These are phyloP conservation scores for Harpegnathos saltator DNA, from an alignment of 1,140 invertebrate genomes.

Conservation along the genomic window DNA sequence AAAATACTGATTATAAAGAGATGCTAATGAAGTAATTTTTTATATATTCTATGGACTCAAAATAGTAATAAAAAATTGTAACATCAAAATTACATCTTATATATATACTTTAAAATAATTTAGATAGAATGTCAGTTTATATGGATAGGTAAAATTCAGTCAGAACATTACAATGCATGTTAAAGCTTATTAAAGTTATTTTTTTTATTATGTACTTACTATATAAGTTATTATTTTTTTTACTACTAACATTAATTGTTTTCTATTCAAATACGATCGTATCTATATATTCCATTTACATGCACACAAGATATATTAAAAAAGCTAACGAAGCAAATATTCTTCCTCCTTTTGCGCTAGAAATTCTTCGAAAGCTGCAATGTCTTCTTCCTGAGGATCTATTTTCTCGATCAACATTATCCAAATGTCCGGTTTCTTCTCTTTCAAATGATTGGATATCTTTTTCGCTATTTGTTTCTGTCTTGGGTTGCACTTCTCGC, in stretches of 20 bases:
- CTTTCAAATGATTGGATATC: slow-evolving; percentile 78
- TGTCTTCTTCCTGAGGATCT: slow-evolving; percentile 77
- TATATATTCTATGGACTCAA: neutral
- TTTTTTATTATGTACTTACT: too few relatives aligned
- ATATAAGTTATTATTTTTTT: too few relatives aligned
- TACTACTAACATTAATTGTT: too few relatives aligned
- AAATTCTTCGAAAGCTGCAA: slow-evolving; percentile 44
- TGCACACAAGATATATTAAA: too few relatives aligned
- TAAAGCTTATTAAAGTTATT: too few relatives aligned
- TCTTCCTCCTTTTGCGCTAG: neutral
- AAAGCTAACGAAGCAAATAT: neutral
- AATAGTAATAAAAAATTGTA: slow-evolving; percentile 45
- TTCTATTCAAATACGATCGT: too few relatives aligned
- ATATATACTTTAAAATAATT: neutral
- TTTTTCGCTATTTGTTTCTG: slow-evolving; percentile 83
- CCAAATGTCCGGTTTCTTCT: slow-evolving; percentile 81
- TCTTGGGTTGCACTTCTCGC: slow-evolving; percentile 84
- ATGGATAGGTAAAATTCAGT: too few relatives aligned
- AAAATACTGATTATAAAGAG: neutral
- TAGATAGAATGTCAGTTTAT: neutral
- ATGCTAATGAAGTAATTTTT: slow-evolving; percentile 1
- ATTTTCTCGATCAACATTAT: slow-evolving; percentile 82
- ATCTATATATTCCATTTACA: too few relatives aligned
- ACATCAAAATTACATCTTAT: neutral
- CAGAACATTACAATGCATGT: too few relatives aligned